phyloP scores from a whole-genome alignment of 2,797 vertebrate genomes.

The Danio aesculapii region DNA sequence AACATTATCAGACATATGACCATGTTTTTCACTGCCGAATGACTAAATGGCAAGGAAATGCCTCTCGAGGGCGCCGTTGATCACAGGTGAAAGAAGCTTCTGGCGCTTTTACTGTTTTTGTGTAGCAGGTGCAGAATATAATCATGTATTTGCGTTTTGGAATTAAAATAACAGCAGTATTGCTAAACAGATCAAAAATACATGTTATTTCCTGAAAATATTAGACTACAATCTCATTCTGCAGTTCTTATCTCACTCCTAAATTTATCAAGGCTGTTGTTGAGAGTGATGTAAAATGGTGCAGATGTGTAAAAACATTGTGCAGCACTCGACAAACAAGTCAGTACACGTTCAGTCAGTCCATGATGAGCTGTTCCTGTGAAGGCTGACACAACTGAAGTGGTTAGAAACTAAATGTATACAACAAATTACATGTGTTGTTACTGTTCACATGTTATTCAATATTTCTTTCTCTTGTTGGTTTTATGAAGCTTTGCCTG shows the following conservation, averaged over 20 bases:
- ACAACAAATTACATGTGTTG: background rate
- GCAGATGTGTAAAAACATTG: background rate
- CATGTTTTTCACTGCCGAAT: no score
- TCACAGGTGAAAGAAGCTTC: slow-evolving; percentile 81
- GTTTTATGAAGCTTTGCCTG: slow-evolving; percentile 87
- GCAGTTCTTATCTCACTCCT: background rate
- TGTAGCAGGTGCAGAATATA: background rate
- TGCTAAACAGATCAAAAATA: background rate
- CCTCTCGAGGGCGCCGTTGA: slow-evolving; percentile 90
- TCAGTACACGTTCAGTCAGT: background rate
- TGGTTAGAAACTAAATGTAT: background rate
- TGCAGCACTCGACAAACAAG: slow-evolving; percentile 6
- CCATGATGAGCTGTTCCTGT: background rate
- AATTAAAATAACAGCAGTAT: no score
- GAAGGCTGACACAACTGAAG: background rate
- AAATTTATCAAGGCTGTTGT: background rate
- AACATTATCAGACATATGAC: no score
- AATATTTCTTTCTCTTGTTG: no score
- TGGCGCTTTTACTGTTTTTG: no score
- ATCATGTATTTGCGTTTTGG: no score
- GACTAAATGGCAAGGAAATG: slow-evolving; percentile 55
- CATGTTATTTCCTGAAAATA: background rate
- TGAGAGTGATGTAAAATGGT: background rate
- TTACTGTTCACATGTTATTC: no score
- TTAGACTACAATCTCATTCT: background rate